These are phyloP conservation scores for Galleria mellonella DNA, from an alignment of 1,140 invertebrate species.

Conservation along the genomic window DNA sequence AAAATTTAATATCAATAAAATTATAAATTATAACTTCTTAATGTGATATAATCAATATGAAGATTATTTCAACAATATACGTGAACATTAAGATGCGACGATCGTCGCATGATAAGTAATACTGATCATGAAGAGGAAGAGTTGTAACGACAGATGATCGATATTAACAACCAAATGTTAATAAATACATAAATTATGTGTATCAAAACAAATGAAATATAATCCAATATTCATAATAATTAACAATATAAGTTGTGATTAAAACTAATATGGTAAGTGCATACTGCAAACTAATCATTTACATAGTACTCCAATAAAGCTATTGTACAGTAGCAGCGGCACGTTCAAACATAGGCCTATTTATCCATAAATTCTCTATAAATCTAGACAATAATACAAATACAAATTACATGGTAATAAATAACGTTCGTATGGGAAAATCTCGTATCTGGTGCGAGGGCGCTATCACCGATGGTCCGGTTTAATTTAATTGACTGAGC, in stretches of 20 bases:
- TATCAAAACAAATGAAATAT: too few species aligned
- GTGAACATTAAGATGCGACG: constrained; percentile 21
- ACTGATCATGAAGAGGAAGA: constrained; percentile 35
- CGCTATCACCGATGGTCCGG: constrained; percentile 53
- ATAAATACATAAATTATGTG: constrained; percentile 10
- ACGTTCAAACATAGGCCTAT: constrained; percentile 25
- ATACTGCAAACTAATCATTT: too few species aligned
- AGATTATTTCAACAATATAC: too few species aligned
- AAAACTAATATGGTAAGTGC: too few species aligned
- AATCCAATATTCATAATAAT: too few species aligned
- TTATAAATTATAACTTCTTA: background rate
- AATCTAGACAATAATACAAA: constrained; percentile 58
- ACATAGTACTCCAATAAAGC: too few species aligned
- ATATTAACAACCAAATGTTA: constrained; percentile 29
- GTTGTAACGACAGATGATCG: constrained; percentile 42
- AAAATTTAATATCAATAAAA: too few species aligned
- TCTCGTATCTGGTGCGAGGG: constrained; percentile 32
- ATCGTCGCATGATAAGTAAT: constrained; percentile 30
- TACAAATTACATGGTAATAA: constrained; percentile 64
- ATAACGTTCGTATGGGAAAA: constrained; percentile 51
- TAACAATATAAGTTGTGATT: too few species aligned
- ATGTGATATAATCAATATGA: too few species aligned
- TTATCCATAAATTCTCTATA: constrained; percentile 46
- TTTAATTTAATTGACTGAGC: constrained; percentile 70
- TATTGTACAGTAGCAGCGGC: constrained; percentile 11